A percentile compares a stretch with the other conserved stretches of the same genome.
Evolutionary conservation across 1,140 invertebrate genomes (phyloP).

Genomic region (Zaprionus lachaisei): DNA sequence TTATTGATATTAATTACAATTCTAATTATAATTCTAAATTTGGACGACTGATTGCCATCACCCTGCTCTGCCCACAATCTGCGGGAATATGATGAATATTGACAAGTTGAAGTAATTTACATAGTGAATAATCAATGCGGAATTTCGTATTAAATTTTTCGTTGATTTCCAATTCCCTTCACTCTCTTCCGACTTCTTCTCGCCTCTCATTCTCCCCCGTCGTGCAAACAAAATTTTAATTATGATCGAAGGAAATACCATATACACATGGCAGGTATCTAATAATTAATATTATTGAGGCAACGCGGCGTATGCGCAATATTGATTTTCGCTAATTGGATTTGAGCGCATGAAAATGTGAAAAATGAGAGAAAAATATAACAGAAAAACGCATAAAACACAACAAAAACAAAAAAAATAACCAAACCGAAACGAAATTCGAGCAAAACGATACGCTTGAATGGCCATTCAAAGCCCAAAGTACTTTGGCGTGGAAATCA

Average conservation of each 20-base stretch:
- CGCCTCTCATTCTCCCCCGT: background rate
- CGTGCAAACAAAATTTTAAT: constrained; percentile 52
- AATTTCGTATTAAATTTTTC: constrained; percentile 20
- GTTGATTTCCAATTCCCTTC: background rate
- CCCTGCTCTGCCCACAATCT: too few relatives aligned
- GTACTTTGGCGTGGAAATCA: constrained; percentile 44
- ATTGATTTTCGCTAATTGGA: constrained; percentile 81
- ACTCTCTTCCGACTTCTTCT: background rate
- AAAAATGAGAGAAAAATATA: constrained; percentile 41
- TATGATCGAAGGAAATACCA: constrained; percentile 45
- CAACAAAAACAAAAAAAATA: constrained; percentile 1
- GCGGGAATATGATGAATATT: constrained; percentile 13
- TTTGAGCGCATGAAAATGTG: constrained; percentile 63
- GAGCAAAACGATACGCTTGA: constrained; percentile 51
- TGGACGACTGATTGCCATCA: constrained; percentile 10
- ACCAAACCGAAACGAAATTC: constrained; percentile 11
- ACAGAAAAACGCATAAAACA: constrained; percentile 19
- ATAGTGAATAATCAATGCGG: constrained; percentile 66
- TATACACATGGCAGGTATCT: constrained; percentile 29
- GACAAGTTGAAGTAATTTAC: constrained; percentile 39
- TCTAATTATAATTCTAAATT: constrained; percentile 50
- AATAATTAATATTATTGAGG: constrained; percentile 65
- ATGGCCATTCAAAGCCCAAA: constrained; percentile 60
- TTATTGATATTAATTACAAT: constrained; percentile 80
- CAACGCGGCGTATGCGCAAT: constrained; percentile 75